Base-by-base conservation (phyloP, 1,140 invertebrate genomes). In the Luehdorfia chinensis region DNA sequence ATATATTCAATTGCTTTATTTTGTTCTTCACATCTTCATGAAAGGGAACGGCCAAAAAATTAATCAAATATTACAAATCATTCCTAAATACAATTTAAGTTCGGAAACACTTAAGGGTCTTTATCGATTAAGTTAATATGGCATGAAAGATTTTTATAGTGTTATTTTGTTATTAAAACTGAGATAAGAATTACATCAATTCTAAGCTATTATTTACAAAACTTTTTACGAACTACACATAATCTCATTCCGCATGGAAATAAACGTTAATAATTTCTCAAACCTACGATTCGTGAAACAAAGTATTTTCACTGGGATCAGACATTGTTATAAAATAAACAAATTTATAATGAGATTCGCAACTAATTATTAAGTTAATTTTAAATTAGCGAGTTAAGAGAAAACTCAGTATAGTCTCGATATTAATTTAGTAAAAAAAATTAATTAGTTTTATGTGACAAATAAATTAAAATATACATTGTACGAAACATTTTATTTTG, bases 241-340 rank as follows among this genome's bases (percentile, higher is more conserved):
- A 84, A 84, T 84, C 79, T 84, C 79, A 84, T 76, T 74, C 60
- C 73, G 67, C 64, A 54, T 74, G 68, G 70, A 71, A 69, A 66
- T 59, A 66, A 56, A 39, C 36, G 41, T 51, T 59, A 69, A 36
- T 44, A 65, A 67, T 58, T 73, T 79, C 71, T 75, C 80, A 75
- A 76, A 59, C 64, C 59, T 47, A 73, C 63, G 66, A 66, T 60
- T 64, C 65, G 44, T 57, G 57, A 52, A 50, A 49, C 34, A 45
- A 58, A 30, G 49, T 49, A 60, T 56, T 44, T 53, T 45, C 59
- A 61, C 54, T 43, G 39, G 39, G 19, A 27, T 27, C 41, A 32
- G 32, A 32, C n/a, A n/a, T n/a, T n/a, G 36, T 51, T 49, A 52
- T 48, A 44, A 45, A 47, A 49, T 53, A 43, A 37, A 58, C 50